Percentiles rank a stretch among this genome's conserved stretches.
These are phyloP conservation scores for Pheosia gnoma DNA, from an alignment of 2,888 invertebrate species.

Conservation along the genomic window DNA sequence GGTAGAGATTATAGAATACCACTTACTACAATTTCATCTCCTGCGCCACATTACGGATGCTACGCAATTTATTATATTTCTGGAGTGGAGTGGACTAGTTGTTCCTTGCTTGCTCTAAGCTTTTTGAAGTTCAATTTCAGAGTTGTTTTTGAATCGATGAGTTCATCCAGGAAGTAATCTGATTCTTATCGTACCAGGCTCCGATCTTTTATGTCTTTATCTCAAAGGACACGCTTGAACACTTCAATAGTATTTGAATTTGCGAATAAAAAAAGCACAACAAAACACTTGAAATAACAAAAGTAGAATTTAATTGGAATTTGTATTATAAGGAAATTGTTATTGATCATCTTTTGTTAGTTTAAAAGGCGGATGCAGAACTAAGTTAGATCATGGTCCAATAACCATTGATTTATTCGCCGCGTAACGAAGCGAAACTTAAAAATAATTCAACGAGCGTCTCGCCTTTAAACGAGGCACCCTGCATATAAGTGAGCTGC, in stretches of 20 bases:
- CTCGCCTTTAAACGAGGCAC: no score
- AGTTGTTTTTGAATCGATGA: not conserved
- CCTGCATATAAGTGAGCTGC: no score
- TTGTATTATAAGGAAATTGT: constrained; percentile 8
- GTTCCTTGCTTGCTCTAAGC: no score
- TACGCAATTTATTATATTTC: not conserved
- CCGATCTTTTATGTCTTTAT: not conserved
- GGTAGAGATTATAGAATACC: no score
- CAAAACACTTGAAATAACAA: constrained; percentile 5
- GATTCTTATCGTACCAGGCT: not conserved
- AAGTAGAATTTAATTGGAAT: constrained; percentile 7
- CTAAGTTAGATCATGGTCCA: not conserved
- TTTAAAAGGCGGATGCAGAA: not conserved
- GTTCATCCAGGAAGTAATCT: constrained; percentile 5
- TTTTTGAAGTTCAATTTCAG: no score
- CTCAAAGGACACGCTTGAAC: constrained; percentile 1
- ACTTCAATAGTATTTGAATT: not conserved
- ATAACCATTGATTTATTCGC: not conserved
- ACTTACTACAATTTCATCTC: no score
- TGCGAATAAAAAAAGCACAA: not conserved
- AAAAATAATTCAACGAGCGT: no score
- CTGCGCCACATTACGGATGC: not conserved
- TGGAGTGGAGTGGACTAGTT: no score
- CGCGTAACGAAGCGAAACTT: no score
- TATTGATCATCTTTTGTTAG: constrained; percentile 3